These are phyloP conservation scores for Phalanger gymnotis DNA, from an alignment of 2,797 vertebrate species.

Conservation along the genomic window DNA sequence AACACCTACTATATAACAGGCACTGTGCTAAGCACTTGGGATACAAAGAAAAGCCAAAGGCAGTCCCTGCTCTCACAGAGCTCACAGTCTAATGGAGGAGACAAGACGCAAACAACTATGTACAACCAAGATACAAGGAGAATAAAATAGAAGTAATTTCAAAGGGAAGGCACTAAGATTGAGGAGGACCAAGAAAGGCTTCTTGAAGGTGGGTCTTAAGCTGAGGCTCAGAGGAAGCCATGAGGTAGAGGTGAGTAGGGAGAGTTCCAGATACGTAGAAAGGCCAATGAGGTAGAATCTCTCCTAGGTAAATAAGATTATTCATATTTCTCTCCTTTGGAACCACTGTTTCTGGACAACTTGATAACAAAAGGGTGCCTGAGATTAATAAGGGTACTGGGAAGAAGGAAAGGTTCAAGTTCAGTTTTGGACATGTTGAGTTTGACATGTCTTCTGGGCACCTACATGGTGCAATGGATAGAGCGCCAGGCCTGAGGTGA, in stretches of 20 bases:
- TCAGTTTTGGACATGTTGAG: not conserved
- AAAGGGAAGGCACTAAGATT: not conserved
- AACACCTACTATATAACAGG: not conserved
- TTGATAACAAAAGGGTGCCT: slow-evolving; percentile 41
- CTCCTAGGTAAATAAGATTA: slow-evolving; percentile 55
- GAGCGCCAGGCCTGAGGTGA: not conserved
- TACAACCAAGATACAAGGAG: not conserved
- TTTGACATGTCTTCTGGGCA: not conserved
- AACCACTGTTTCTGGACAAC: slow-evolving; percentile 33
- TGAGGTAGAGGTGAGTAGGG: not conserved
- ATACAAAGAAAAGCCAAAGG: not conserved
- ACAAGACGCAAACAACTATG: not conserved
- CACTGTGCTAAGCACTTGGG: not conserved
- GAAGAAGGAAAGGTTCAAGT: not conserved
- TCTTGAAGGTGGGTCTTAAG: not conserved
- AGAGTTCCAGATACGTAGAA: not conserved
- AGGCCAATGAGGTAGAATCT: slow-evolving; percentile 7
- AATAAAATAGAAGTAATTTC: not conserved
- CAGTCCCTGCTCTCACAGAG: not conserved
- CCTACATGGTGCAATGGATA: not conserved
- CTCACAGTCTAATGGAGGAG: no score
- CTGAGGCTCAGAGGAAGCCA: not conserved
- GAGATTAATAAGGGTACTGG: not conserved
- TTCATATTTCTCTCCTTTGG: slow-evolving; percentile 60
- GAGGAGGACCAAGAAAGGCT: not conserved